A percentile compares a stretch with the other conserved stretches of the same genome.
Conservation (phyloP, 2,888 invertebrate genomes). For the Chrysopilus asiliformis region DNA sequence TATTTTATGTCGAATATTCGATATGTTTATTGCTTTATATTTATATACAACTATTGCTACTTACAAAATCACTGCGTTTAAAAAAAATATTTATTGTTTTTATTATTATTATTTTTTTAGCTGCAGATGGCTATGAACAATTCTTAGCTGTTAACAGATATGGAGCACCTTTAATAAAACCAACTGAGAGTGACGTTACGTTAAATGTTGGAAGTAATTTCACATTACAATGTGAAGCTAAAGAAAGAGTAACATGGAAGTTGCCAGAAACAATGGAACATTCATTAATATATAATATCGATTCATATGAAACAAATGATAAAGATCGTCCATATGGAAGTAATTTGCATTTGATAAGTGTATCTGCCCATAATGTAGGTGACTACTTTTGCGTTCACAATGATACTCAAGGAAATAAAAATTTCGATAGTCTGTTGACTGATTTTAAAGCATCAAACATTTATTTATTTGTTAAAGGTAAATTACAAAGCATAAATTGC, state of each 20-base stretch:
- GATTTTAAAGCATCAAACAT: slow-evolving; percentile 33
- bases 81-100: too few relatives aligned
- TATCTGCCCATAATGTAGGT: slow-evolving; percentile 39
- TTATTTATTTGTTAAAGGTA: slow-evolving; percentile 44
- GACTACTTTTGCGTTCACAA: slow-evolving; percentile 43
- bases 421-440: slow-evolving; percentile 27
- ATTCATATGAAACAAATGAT: slow-evolving; percentile 17
- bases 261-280: slow-evolving; percentile 6
- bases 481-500: slow-evolving; percentile 15
- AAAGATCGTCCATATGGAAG: slow-evolving; percentile 32
- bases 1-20: too few relatives aligned
- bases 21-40: too few relatives aligned
- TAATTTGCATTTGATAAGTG: slow-evolving; percentile 36
- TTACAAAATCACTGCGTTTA: too few relatives aligned
- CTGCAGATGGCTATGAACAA: background rate
- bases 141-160: slow-evolving; percentile 1
- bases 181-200: slow-evolving; percentile 26
- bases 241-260: slow-evolving; percentile 35
- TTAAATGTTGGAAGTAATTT: slow-evolving; percentile 28
- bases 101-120: too few relatives aligned
- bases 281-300: background rate
- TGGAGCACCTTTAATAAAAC: slow-evolving; percentile 31
- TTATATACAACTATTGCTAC: too few relatives aligned
- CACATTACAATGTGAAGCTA: slow-evolving; percentile 37
- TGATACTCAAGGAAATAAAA: slow-evolving; percentile 22